Evolutionary conservation across 2,797 vertebrate genomes (phyloP), one percentile per base, ranked within the genome.

Genomic region (Microchirus variegatus): DNA sequence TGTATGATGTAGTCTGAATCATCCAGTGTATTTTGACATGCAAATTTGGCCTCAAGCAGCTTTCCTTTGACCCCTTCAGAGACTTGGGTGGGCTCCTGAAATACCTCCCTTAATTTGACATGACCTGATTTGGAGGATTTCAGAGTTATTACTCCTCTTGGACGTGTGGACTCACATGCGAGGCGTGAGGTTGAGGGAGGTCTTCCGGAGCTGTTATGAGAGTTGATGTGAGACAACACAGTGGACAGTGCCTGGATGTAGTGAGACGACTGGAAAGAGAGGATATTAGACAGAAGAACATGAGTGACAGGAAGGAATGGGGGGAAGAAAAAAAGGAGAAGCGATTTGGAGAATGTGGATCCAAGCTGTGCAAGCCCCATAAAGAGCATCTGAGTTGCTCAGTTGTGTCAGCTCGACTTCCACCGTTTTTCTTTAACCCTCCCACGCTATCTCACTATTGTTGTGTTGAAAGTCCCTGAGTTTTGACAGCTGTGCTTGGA

Each of bases 401-500:
- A 70, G 57, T 82, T 63, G 75, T 86, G 84, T 81, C 79, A 70
- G 69, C 70, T 81, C 58, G 58, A 76, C 54, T 55, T 69, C 55
- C 46, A 63, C 58, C 51, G 41, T 79, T 74, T 75, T 58, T 63
- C 56, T 63, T 67, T 45, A 63, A 67, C 79, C 50, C 72, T 84
- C 88, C 84, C 73, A 67, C 80, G 74, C 70, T 79, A 85, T 85
- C 85, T 76, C 78, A 65, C 85, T 73, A 84, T 87, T 89, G 90
- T 87, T 82, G 82, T 77, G 73, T 73, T 93, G 89, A 89, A 92
- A 82, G 78, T 88, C 80, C 59, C 75, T 82, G 81, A 87, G 91
- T 93, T 94, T 93, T 92, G 92, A 93, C 92, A 94, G 93, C 93
- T 94, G 93, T 83, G 87, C 86, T 92, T 78, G 80, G 85, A 92